Base-by-base conservation (phyloP, 2,888 invertebrate species). In the Galerucella calmariensis region DNA sequence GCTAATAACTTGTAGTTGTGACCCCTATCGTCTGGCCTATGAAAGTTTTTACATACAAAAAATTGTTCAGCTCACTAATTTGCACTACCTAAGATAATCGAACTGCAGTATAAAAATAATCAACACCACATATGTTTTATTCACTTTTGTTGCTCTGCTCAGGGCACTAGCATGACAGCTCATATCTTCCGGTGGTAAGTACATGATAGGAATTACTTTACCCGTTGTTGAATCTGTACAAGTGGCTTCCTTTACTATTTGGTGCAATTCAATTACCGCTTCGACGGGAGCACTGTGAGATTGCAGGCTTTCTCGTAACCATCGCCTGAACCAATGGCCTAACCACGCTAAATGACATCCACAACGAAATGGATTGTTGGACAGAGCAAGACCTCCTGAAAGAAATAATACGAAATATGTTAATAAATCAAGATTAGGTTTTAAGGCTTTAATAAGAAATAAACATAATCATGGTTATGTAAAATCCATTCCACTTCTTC, bases 331-430 rank as follows among this genome's bases (percentile, higher is more conserved):
- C 97, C 97, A 97, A 77, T 95, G 93, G 2, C 96, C 96, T 74
- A 96, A 90, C 96, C 96, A 97, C 24, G 96, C 94, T 78, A 96
- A 89, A 78, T 95, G 94, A 84, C 97, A 97, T 83, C 96, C 95
- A 84, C 97, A 97, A 66, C 93, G 92, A 85, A 96, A 90, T 0
- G 95, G 95, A 87, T 97, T 97, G 69, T 73, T 53, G 24, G 77
- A 75, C 10, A 77, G 62, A 14, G 70, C 53, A 2, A 77, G 70
- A 9, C 77, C 77, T 10, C 77, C 75, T 76, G 66, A 8, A 76
- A 73, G 14, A 53, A 56, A n/a, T n/a, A 12, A 10, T 20, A 24
- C 1, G 27, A 35, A 10, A 6, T 11, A 20, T 46, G 16, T 66
- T 46, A 6, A n/a, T 2, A 16, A 11, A 46, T 14, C 10, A 14